phyloP scores from a whole-genome alignment of 92 coral and sea anemone genomes.

The Heliopora coerulea region DNA sequence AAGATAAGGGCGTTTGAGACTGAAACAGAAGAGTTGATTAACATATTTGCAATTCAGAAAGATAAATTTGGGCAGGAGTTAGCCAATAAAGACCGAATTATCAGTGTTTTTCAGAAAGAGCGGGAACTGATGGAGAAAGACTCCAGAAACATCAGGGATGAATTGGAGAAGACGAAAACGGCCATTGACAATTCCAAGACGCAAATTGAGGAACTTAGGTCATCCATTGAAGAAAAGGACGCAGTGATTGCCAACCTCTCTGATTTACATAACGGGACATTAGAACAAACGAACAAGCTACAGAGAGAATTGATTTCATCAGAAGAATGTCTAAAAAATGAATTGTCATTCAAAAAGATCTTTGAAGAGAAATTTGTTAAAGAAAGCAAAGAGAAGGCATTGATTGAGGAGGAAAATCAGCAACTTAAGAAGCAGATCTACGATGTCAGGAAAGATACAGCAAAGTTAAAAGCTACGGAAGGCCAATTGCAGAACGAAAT shows the following conservation, averaged over 20 bases:
- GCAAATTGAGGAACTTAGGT: slow-evolving; percentile 1
- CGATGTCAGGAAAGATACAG: not conserved
- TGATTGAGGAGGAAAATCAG: not conserved
- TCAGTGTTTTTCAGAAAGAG: slow-evolving; percentile 8
- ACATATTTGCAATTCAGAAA: slow-evolving; percentile 30
- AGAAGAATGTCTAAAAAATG: slow-evolving; percentile 55
- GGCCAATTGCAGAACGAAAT: not conserved
- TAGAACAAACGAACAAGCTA: not conserved
- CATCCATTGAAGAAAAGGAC: not conserved
- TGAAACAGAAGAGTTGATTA: slow-evolving; percentile 16
- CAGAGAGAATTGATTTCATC: slow-evolving; percentile 52
- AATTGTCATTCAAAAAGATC: not conserved
- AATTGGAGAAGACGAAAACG: slow-evolving; percentile 3
- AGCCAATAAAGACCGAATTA: not conserved
- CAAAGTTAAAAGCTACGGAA: not conserved
- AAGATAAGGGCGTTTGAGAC: slow-evolving; percentile 13
- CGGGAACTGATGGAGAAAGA: slow-evolving; percentile 14
- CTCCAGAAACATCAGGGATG: not conserved
- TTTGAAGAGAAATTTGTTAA: not conserved
- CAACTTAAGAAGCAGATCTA: not conserved
- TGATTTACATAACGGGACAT: slow-evolving; percentile 11
- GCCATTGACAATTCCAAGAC: not conserved
- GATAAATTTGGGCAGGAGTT: slow-evolving; percentile 25
- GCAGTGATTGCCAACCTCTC: slow-evolving; percentile 15
- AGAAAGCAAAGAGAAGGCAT: not conserved